These are phyloP conservation scores for Pyralis farinalis DNA, from an alignment of 2,888 invertebrate species.

Conservation along the genomic window DNA sequence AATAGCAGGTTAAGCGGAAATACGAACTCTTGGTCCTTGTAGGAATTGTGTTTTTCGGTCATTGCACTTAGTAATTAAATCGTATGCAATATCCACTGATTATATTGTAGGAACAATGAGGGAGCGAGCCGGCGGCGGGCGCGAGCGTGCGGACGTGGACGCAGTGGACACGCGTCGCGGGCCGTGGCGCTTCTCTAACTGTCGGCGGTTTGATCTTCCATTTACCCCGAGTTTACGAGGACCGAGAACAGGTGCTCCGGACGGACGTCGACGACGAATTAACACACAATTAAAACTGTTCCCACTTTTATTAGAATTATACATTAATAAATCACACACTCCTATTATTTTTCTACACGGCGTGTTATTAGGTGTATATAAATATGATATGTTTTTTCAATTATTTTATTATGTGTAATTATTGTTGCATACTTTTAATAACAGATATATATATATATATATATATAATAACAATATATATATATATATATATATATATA, in stretches of 20 bases:
- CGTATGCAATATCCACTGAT: conserved; percentile 53
- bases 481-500: too few relatives aligned
- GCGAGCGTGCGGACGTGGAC: neutral
- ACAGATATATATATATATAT: too few relatives aligned
- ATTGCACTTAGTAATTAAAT: conserved; percentile 34
- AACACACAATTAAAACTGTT: neutral
- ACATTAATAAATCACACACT: too few relatives aligned
- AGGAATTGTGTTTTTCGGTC: conserved; percentile 36
- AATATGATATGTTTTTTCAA: too few relatives aligned
- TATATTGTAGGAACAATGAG: conserved; percentile 47
- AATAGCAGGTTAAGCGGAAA: conserved; percentile 15
- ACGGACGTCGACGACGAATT: conserved; percentile 18
- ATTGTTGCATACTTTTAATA: too few relatives aligned
- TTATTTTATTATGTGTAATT: too few relatives aligned
- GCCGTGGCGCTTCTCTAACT: conserved; percentile 25
- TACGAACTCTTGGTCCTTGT: conserved; percentile 33
- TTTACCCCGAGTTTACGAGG: neutral
- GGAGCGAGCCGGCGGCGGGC: too few relatives aligned
- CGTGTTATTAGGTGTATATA: too few relatives aligned
- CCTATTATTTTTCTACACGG: too few relatives aligned
- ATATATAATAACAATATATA: too few relatives aligned
- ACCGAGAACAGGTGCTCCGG: conserved; percentile 31
- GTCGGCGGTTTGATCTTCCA: conserved; percentile 15
- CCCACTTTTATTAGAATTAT: too few relatives aligned
- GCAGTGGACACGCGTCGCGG: conserved; percentile 34